Evolutionary conservation across 2,888 invertebrate species (phyloP), one percentile per base, ranked within the genome.

Genomic region (Rhimphoctona megacephalus): DNA sequence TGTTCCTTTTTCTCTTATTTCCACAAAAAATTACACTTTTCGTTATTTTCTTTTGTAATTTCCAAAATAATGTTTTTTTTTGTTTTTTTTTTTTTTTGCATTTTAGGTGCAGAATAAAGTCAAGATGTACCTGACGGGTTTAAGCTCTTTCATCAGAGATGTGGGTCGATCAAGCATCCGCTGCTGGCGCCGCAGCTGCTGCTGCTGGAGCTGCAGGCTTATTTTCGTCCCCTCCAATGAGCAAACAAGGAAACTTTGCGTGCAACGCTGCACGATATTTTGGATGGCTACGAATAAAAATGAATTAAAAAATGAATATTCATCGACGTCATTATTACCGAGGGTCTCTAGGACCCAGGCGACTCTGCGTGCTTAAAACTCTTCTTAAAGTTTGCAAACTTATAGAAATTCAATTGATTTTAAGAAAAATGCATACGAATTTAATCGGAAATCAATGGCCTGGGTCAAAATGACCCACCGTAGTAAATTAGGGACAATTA

Each of bases 211-310:
- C 66, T 66, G 66, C 66, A 30, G 96, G 96, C 83, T 95, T 39
- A 39, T 39, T 95, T 83, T 96, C 96, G 17, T 61, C 61, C 3
- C 1, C 61, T 95, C 95, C 54, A 95, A 94, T 83, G 96, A 96
- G 92, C 97, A 97, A 8, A 96, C 95, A 90, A 97, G 98, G 98
- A 95, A 97, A 96, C 93, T 96, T 96, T 95, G 97, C 96, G 93
- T 97, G 96, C 87, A 98, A 95, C 39, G 97, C 97, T 87, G 96
- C 96, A 90, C 97, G 96, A 94, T 97, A 97, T 94, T 97, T 97
- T 36, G 97, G 97, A 95, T 97, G 97, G 93, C 97, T 97, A 54
- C 5, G 30, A 94, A 22, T 94, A 94, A 81, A 87, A 86, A 82
- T 83, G 43, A 25, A 11, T 0, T 8, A 2, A 49, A 49, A n/a